phyloP scores from a whole-genome alignment of 2,888 invertebrate genomes.

The Epiblema foenella region DNA sequence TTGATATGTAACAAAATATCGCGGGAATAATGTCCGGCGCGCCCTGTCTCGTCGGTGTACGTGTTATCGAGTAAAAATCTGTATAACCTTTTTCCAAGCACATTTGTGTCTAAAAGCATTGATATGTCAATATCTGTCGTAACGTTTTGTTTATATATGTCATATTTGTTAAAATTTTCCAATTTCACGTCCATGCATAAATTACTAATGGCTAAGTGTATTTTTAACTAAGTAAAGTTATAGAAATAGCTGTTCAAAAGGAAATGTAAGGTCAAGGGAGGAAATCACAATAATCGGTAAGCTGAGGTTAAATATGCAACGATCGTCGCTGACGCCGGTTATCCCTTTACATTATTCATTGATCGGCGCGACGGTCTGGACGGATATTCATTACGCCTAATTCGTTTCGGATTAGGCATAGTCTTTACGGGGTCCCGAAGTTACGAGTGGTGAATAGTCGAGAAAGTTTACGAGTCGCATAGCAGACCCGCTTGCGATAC shows the following conservation, averaged over 20 bases:
- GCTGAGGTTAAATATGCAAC: slow-evolving; percentile 74
- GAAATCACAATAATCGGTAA: slow-evolving; percentile 62
- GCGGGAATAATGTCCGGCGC: not conserved
- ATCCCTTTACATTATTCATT: slow-evolving; percentile 77
- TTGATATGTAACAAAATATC: slow-evolving; percentile 1
- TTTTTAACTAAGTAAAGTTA: slow-evolving; percentile 26
- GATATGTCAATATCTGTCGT: slow-evolving; percentile 3
- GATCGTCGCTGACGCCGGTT: slow-evolving; percentile 57
- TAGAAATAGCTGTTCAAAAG: slow-evolving; percentile 42
- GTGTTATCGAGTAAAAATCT: not conserved
- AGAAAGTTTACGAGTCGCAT: not conserved
- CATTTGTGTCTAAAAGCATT: not conserved
- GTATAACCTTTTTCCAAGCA: not conserved
- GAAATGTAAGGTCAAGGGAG: slow-evolving; percentile 60
- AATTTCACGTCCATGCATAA: not conserved
- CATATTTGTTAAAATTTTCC: slow-evolving; percentile 4
- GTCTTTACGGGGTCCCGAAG: not conserved
- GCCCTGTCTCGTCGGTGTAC: not conserved
- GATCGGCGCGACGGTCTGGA: slow-evolving; percentile 51
- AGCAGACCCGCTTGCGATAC: slow-evolving; percentile 36
- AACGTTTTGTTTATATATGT: slow-evolving; percentile 18
- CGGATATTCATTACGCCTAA: not conserved
- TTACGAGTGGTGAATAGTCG: not conserved
- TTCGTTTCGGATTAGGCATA: not conserved
- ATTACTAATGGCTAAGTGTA: slow-evolving; percentile 14